Percentiles rank a stretch among this genome's conserved stretches.
phyloP scores from a whole-genome alignment of 2,888 invertebrate species.

The Drosophila paucipuncta region DNA sequence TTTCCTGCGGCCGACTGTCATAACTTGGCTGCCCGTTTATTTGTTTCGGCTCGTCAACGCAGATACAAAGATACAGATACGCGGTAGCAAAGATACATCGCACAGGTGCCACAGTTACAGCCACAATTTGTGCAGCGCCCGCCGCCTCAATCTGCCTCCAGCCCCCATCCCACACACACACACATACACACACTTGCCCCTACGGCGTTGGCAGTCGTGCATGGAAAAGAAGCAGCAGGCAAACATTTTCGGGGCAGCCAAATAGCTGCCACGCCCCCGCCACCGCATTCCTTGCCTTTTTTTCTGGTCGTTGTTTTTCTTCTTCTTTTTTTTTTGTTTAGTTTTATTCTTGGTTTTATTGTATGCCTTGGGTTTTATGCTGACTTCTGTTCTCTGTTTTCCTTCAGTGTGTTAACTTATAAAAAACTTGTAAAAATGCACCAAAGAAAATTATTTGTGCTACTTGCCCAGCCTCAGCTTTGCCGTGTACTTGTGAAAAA shows the following conservation, averaged over 20 bases:
- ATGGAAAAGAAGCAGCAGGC: conserved; percentile 39
- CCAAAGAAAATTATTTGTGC: conserved; percentile 56
- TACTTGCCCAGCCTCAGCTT: conserved; percentile 17
- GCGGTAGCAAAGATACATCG: conserved; percentile 36
- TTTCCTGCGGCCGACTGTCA: conserved; percentile 75
- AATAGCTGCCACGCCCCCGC: conserved; percentile 46
- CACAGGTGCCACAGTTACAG: conserved; percentile 67
- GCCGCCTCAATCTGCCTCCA: conserved; percentile 1
- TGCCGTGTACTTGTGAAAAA: conserved; percentile 57
- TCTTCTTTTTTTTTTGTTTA: conserved; percentile 27
- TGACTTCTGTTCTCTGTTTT: conserved; percentile 14
- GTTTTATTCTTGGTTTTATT: conserved; percentile 52
- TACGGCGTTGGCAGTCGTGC: conserved; percentile 45
- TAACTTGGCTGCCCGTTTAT: conserved; percentile 71
- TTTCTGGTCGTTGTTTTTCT: conserved; percentile 2
- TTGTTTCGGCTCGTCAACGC: conserved; percentile 55
- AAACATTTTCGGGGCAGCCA: conserved; percentile 43
- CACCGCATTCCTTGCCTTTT: conserved; percentile 9
- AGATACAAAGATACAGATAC: conserved; percentile 40
- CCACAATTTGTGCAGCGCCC: conserved; percentile 40
- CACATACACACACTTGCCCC: conserved; percentile 20
- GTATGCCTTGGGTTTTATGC: conserved; percentile 39
- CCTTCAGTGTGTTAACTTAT: conserved; percentile 59
- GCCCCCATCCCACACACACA: neutral
- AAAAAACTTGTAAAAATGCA: conserved; percentile 60